Evolutionary conservation across 2,113 vertebrate genomes (phyloP), one percentile per base, ranked within the genome.

Genomic region (Conger conger): DNA sequence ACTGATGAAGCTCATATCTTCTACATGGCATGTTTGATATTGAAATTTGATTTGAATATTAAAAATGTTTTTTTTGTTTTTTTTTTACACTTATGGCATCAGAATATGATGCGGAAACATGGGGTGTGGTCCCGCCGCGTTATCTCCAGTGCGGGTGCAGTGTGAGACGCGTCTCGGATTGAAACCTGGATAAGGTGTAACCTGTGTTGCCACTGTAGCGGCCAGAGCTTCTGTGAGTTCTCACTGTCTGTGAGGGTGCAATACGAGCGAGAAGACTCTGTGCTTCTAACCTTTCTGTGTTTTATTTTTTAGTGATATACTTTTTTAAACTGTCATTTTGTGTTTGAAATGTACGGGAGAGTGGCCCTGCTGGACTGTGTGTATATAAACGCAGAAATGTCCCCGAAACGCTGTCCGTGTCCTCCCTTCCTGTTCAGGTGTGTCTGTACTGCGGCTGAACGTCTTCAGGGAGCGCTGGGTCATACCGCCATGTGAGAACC

Each of bases 301-400:
- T 20, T 76, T 54, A 45, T 45, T 78, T 23, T 57, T n/a, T n/a
- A n/a, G 79, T 79, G 33, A 35, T 1, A 50, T 83, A 42, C 73
- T 60, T 53, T 81, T 81, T 80, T 20, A 35, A 38, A 63, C 79
- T 79, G 35, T 79, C 68, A 86, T 73, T 33, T 54, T 20, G 36
- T 81, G 79, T 85, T 86, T 87, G 82, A 83, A 85, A 60, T 83
- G 78, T 40, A 78, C 85, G 63, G 84, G 63, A 57, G 79, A 83
- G 78, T 83, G 84, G 63, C 45, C 60, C 50, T 81, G 87, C 80
- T 81, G 53, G 83, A 50, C 37, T 76, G 36, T 63, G 57, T 87
- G 84, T 87, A 86, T 81, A 85, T 87, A 87, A 81, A 85, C 40
- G 60, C 81, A 73, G 53, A 87, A 85, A 83, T 73, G 76, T 83